Percentiles rank a stretch among this genome's conserved stretches.
phyloP scores from a whole-genome alignment of 1,140 invertebrate genomes.

The Venustaconcha ellipsiformis region DNA sequence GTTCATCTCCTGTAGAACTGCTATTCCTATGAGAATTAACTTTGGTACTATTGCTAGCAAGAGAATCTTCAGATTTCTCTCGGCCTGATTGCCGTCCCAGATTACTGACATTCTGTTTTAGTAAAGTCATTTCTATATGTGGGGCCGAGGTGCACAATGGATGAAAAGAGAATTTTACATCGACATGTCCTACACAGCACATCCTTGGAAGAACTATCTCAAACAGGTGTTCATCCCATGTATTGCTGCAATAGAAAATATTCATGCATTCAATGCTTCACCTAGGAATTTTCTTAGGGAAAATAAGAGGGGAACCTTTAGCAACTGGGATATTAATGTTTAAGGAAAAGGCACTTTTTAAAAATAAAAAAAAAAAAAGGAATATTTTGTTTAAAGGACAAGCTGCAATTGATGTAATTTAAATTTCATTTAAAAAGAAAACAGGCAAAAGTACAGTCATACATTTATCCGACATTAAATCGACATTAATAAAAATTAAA shows the following conservation, averaged over 20 bases:
- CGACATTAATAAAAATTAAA: too few species aligned
- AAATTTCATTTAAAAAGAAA: too few species aligned
- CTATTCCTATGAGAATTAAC: too few species aligned
- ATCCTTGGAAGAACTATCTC: slow-evolving; percentile 84
- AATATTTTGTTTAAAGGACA: too few species aligned
- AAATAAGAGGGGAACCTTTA: not conserved
- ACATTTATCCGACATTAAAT: too few species aligned
- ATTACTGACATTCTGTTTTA: slow-evolving; percentile 79
- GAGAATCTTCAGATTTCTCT: not conserved
- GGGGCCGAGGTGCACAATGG: slow-evolving; percentile 76
- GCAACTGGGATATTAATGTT: too few species aligned
- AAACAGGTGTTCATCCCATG: slow-evolving; percentile 93
- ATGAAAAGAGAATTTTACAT: slow-evolving; percentile 87
- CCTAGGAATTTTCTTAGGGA: too few species aligned
- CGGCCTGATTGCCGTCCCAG: slow-evolving; percentile 37
- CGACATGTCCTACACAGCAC: slow-evolving; percentile 85
- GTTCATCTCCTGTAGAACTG: slow-evolving; percentile 6
- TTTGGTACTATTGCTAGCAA: too few species aligned
- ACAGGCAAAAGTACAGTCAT: too few species aligned
- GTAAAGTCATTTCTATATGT: slow-evolving; percentile 81
- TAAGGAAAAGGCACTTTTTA: too few species aligned
- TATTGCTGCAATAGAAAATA: slow-evolving; percentile 72
- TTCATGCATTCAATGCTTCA: not conserved
- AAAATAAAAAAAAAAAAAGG: too few species aligned
- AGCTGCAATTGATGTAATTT: too few species aligned